Evolutionary conservation across 2,888 invertebrate genomes (phyloP).

Genomic region (Heliconius ismenius): DNA sequence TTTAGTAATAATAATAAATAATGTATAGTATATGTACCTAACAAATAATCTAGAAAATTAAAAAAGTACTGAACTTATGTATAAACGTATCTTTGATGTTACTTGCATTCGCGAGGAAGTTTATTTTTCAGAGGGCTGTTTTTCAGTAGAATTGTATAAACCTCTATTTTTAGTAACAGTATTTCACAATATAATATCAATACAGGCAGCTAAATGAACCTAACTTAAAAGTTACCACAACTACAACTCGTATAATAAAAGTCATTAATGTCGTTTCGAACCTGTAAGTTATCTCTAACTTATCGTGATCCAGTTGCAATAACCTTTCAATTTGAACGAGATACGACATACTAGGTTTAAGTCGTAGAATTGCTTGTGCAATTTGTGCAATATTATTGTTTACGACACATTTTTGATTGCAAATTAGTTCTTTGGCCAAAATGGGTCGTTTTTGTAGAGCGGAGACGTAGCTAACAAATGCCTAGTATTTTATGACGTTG

Average conservation of each 20-base stretch:
- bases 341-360: neutral
- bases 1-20: neutral
- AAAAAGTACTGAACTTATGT: neutral
- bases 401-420: neutral
- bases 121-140: too few species aligned
- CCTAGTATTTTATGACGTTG: too few species aligned
- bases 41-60: neutral
- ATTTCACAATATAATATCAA: neutral
- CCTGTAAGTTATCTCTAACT: constrained; percentile 22
- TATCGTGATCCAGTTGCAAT: constrained; percentile 26
- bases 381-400: constrained; percentile 2
- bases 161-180: neutral
- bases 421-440: neutral
- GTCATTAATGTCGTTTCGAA: constrained; percentile 12
- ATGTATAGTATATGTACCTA: neutral
- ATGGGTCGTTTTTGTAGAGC: too few species aligned
- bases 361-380: neutral
- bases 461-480: too few species aligned
- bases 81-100: too few species aligned
- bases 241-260: constrained; percentile 6
- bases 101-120: too few species aligned
- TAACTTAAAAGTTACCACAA: neutral
- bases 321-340: constrained; percentile 12
- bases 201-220: neutral
- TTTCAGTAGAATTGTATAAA: too few species aligned